These are phyloP conservation scores for Kradibia gibbosae DNA, from an alignment of 1,140 invertebrate species.

Conservation along the genomic window DNA sequence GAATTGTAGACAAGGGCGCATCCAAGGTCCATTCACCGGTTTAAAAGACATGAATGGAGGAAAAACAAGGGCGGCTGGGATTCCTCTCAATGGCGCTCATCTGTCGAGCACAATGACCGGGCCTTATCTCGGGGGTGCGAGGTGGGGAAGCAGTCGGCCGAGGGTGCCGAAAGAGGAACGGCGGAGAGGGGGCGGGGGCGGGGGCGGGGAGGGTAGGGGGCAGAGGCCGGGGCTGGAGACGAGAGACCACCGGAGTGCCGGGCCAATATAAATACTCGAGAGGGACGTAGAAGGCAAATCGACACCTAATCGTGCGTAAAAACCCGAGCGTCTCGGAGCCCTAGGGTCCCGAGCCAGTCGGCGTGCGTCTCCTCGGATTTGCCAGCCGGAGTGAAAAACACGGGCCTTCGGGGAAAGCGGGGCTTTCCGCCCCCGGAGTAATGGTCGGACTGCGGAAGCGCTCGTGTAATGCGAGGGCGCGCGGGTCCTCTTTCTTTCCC, in stretches of 20 bases:
- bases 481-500: constrained; percentile 15
- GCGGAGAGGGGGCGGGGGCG: too few relatives aligned
- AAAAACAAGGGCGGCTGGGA: constrained; percentile 4
- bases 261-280: not conserved
- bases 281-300: constrained; percentile 21
- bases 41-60: constrained; percentile 14
- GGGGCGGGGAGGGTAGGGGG: too few relatives aligned
- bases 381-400: constrained; percentile 28
- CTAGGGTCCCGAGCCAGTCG: not conserved
- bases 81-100: constrained; percentile 16
- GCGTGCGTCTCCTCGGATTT: constrained; percentile 22
- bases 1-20: not conserved
- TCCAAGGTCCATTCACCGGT: not conserved
- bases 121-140: constrained; percentile 6
- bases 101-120: constrained; percentile 1
- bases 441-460: constrained; percentile 11
- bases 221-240: too few relatives aligned
- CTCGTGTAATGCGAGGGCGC: constrained; percentile 14
- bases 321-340: not conserved
- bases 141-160: too few relatives aligned
- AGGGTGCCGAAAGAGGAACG: too few relatives aligned
- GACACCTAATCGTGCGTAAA: constrained; percentile 47
- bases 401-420: constrained; percentile 38
- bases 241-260: constrained; percentile 9
- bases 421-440: not conserved